Conservation (phyloP, 2,113 vertebrate species). For the Coturnix japonica region DNA sequence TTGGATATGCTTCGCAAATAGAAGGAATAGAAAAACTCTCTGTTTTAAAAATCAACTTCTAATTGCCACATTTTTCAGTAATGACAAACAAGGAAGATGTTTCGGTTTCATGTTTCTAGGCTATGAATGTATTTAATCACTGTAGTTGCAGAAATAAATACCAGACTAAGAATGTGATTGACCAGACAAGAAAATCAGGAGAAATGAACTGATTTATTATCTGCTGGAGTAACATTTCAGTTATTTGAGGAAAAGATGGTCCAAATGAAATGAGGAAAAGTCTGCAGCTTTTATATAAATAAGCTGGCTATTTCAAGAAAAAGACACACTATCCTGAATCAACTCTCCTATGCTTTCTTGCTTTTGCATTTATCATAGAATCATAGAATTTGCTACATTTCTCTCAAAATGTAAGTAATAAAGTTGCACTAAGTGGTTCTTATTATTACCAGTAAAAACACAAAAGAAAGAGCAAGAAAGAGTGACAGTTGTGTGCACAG, state of each 20-base stretch:
- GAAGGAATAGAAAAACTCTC: not conserved
- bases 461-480: not conserved
- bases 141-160: not conserved
- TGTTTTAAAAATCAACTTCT: not conserved
- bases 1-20: not conserved
- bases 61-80: not conserved
- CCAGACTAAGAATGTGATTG: not conserved
- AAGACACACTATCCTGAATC: not conserved
- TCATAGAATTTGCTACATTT: not conserved
- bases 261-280: not conserved
- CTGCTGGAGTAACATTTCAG: not conserved
- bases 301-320: slow-evolving; percentile 1
- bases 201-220: slow-evolving; percentile 12
- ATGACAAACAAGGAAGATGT: slow-evolving; percentile 5
- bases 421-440: not conserved
- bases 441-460: not conserved
- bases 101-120: not conserved
- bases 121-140: not conserved
- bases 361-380: too few species aligned
- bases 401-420: not conserved
- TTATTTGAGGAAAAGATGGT: slow-evolving; percentile 13
- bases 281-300: not conserved
- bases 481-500: not conserved
- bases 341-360: not conserved
- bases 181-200: not conserved